These are phyloP conservation scores for Glyphotaelius pellucidus DNA, from an alignment of 2,888 invertebrate species.

Conservation along the genomic window DNA sequence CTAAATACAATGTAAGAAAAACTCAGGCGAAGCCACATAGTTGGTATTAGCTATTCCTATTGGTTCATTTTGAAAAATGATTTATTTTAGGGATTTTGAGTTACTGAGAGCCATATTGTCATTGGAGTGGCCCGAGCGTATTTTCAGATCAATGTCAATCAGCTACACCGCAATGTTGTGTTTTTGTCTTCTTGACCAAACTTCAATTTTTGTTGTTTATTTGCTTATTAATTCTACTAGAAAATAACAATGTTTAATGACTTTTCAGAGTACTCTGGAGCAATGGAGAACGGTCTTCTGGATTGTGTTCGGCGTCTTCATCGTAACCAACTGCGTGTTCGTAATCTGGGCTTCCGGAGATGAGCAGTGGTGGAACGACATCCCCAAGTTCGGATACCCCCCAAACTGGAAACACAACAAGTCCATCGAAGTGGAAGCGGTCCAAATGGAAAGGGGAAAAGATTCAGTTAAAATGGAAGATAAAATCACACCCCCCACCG, in stretches of 20 bases:
- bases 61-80: too few relatives aligned
- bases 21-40: too few relatives aligned
- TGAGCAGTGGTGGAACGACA: constrained; percentile 86
- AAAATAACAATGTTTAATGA: background rate
- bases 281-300: constrained; percentile 90
- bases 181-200: too few relatives aligned
- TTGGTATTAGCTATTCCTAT: too few relatives aligned
- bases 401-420: constrained; percentile 70
- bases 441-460: constrained; percentile 45
- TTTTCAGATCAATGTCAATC: too few relatives aligned
- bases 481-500: background rate
- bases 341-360: constrained; percentile 85
- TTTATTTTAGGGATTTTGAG: too few relatives aligned
- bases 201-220: too few relatives aligned
- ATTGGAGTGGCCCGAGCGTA: too few relatives aligned
- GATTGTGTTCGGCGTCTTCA: constrained; percentile 84
- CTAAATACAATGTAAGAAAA: too few relatives aligned
- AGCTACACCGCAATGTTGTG: too few relatives aligned
- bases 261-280: constrained; percentile 63
- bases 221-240: too few relatives aligned
- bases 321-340: constrained; percentile 83
- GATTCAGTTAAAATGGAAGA: background rate
- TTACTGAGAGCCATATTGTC: too few relatives aligned
- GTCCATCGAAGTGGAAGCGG: constrained; percentile 30
- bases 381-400: constrained; percentile 75